Conservation (phyloP, 1,140 invertebrate species). For the Leptinotarsa texana region DNA sequence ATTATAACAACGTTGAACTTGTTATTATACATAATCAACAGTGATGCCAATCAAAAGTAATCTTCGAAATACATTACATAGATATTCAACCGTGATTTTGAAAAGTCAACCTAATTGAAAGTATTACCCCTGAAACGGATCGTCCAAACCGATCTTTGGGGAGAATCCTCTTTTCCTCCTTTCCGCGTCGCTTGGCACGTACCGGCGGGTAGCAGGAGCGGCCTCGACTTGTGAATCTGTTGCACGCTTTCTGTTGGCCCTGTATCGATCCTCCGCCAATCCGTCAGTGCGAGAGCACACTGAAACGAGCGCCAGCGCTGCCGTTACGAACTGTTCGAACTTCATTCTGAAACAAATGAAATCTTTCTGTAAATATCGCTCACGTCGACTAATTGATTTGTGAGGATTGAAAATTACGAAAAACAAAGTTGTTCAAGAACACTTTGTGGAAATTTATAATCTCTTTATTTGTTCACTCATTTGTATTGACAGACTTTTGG, state of each 20-base stretch:
- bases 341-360: conserved; percentile 34
- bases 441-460: too few relatives aligned
- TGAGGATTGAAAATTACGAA: too few relatives aligned
- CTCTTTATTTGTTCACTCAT: too few relatives aligned
- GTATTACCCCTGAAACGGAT: background rate
- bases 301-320: conserved; percentile 29
- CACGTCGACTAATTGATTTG: too few relatives aligned
- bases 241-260: conserved; percentile 1
- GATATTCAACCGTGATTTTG: too few relatives aligned
- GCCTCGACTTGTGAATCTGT: conserved; percentile 11
- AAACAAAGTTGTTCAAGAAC: too few relatives aligned
- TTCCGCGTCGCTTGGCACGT: background rate
- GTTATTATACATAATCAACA: too few relatives aligned
- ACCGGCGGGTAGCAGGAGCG: background rate
- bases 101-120: too few relatives aligned
- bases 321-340: conserved; percentile 20
- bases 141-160: background rate
- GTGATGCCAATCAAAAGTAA: too few relatives aligned
- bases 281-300: background rate
- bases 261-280: conserved; percentile 4
- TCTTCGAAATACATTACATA: too few relatives aligned
- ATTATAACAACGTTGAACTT: too few relatives aligned
- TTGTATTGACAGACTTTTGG: too few relatives aligned
- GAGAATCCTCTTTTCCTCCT: conserved; percentile 5
- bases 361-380: conserved; percentile 5